A percentile compares a stretch with the other conserved stretches of the same genome.
phyloP scores from a whole-genome alignment of 2,888 invertebrate genomes.

The Apomyelois bistriatella region DNA sequence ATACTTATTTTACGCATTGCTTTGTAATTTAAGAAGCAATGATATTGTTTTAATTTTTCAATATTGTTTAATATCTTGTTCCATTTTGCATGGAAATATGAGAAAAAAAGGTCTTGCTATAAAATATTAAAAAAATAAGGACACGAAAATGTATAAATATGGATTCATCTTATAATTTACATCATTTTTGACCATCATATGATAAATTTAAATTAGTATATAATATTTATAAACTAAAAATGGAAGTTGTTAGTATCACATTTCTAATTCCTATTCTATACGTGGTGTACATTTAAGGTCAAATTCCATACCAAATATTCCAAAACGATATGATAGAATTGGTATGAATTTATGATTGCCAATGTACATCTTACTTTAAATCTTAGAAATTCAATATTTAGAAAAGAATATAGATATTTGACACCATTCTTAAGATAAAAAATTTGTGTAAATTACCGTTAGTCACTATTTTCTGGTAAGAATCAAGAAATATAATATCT shows the following conservation, averaged over 20 bases:
- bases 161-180: too few relatives aligned
- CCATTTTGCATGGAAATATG: background rate
- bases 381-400: background rate
- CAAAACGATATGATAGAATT: too few relatives aligned
- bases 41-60: background rate
- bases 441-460: conserved; percentile 46
- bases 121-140: background rate
- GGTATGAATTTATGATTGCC: too few relatives aligned
- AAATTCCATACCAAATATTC: too few relatives aligned
- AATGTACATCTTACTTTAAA: too few relatives aligned
- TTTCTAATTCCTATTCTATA: too few relatives aligned
- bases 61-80: background rate
- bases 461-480: conserved; percentile 50
- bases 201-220: too few relatives aligned
- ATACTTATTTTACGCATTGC: background rate
- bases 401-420: background rate
- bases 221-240: too few relatives aligned
- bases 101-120: conserved; percentile 3
- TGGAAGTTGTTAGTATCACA: too few relatives aligned
- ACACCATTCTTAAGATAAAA: conserved; percentile 7
- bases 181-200: background rate
- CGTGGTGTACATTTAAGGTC: too few relatives aligned
- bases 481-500: conserved; percentile 26
- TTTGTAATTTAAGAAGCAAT: background rate
- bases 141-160: too few relatives aligned